Percentiles rank a stretch among this genome's conserved stretches.
Evolutionary conservation across 92 coral and sea anemone species (phyloP).

Genomic region (Chrysogorgia sp.): DNA sequence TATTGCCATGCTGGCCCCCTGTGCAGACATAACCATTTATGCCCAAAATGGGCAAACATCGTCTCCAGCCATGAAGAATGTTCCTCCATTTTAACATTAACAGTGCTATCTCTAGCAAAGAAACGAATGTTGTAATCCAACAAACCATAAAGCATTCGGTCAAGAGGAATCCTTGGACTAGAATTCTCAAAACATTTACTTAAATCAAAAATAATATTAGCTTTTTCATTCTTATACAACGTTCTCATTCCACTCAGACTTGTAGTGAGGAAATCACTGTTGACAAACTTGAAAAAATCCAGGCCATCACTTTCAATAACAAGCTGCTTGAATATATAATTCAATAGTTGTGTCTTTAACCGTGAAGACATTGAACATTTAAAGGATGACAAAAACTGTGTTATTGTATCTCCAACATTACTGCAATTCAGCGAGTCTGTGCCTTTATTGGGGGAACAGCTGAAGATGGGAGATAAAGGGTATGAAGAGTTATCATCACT

Average conservation of each 20-base stretch:
- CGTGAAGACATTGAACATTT: constrained; percentile 27
- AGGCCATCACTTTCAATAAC: constrained; percentile 18
- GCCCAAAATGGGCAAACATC: constrained; percentile 72
- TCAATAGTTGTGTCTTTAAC: constrained; percentile 3
- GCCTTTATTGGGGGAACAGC: constrained; percentile 41
- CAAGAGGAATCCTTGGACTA: constrained; percentile 54
- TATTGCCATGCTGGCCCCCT: constrained; percentile 62
- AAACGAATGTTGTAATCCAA: constrained; percentile 60
- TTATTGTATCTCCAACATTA: constrained; percentile 50
- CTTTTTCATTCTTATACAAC: constrained; percentile 26
- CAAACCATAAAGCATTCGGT: constrained; percentile 69
- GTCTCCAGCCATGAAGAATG: constrained; percentile 60
- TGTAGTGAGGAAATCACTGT: constrained; percentile 38
- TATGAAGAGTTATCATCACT: neutral
- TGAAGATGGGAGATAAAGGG: constrained; percentile 55
- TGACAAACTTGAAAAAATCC: constrained; percentile 51
- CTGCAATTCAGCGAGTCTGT: neutral
- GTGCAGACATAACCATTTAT: constrained; percentile 59
- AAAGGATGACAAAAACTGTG: constrained; percentile 28
- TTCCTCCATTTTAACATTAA: constrained; percentile 56
- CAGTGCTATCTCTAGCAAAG: constrained; percentile 36
- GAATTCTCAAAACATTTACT: constrained; percentile 42
- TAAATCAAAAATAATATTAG: constrained; percentile 38
- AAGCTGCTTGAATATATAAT: constrained; percentile 8
- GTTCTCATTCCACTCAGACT: constrained; percentile 57